Conservation (phyloP, 2,113 vertebrate genomes). For the Apus apus region DNA sequence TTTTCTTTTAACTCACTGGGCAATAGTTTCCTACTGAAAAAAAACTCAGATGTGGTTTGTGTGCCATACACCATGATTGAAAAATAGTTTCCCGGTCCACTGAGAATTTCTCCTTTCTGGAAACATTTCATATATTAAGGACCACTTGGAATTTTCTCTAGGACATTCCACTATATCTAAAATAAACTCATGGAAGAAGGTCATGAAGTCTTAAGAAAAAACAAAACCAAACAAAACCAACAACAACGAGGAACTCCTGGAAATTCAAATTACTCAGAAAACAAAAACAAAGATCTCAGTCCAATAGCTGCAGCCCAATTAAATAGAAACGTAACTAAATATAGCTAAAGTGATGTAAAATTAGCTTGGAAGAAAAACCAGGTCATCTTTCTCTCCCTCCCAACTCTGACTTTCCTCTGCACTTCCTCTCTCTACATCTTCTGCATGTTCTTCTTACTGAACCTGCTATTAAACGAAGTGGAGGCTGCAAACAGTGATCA, state of each 20-base stretch:
- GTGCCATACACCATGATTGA: conserved; percentile 55
- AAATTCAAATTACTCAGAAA: conserved; percentile 32
- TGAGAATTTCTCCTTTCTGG: conserved; percentile 64
- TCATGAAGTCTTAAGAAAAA: neutral
- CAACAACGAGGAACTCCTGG: neutral
- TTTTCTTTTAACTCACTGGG: conserved; percentile 67
- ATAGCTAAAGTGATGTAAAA: conserved; percentile 21
- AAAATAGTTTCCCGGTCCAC: conserved; percentile 63
- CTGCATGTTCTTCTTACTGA: neutral
- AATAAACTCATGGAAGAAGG: conserved; percentile 59
- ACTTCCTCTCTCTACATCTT: neutral
- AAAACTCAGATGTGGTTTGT: conserved; percentile 51
- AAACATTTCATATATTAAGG: conserved; percentile 67
- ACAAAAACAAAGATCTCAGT: conserved; percentile 2
- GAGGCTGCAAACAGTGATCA: neutral
- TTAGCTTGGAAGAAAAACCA: conserved; percentile 35
- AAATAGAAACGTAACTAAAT: conserved; percentile 34
- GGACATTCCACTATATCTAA: conserved; percentile 50
- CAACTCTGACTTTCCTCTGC: neutral
- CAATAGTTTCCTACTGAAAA: conserved; percentile 61
- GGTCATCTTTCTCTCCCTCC: neutral
- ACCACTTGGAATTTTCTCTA: conserved; percentile 68
- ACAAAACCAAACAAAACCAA: no score
- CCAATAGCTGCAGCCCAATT: neutral
- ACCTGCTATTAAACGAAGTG: neutral